Evolutionary conservation across 2,113 vertebrate species (phyloP), one percentile per base, ranked within the genome.

Genomic region (Saccopteryx bilineata): DNA sequence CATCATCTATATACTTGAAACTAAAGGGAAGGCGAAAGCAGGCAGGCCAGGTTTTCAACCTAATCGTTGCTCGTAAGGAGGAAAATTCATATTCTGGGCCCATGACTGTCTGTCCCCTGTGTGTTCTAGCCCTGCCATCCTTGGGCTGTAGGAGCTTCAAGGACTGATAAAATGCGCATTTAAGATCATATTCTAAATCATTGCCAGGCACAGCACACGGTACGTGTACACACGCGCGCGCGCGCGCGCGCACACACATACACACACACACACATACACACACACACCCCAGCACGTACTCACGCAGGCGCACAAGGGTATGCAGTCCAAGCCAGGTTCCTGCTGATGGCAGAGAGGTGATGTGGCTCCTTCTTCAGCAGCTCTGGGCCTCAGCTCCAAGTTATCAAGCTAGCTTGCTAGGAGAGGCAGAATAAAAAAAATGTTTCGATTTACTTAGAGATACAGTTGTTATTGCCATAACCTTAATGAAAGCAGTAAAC

Each of bases 401-500:
- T 94, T 63, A 97, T 24, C 0, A 88, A 97, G 91, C 84, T n/a
- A 96, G 94, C 74, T 18, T 82, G 90, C 92, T 60, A 81, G 97
- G 97, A 95, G 91, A 85, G 97, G 93, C 96, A 82, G 91, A 97
- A 39, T 39, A 39, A 97, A 98, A 98, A 97, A 93, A 97, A 96
- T 50, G 18, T 97, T 98, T 98, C 96, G 91, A 98, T 98, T 97
- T 98, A 98, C 96, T 71, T 97, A 97, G 97, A 96, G 98, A 98
- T 98, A 98, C 98, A 94, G 80, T 96, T 87, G 93, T 98, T 97
- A 84, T 97, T 97, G 98, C 98, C 90, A 74, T 98, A 98, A 97
- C 98, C 98, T 98, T 98, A 99, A 99, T 98, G 98, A 98, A 98
- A 98, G 98, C 98, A 96, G 98, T 98, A 98, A 98, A 98, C 98